A percentile compares a stretch with the other conserved stretches of the same genome.
Conservation (phyloP, 2,797 vertebrate species). For the Chromobotia macracanthus region DNA sequence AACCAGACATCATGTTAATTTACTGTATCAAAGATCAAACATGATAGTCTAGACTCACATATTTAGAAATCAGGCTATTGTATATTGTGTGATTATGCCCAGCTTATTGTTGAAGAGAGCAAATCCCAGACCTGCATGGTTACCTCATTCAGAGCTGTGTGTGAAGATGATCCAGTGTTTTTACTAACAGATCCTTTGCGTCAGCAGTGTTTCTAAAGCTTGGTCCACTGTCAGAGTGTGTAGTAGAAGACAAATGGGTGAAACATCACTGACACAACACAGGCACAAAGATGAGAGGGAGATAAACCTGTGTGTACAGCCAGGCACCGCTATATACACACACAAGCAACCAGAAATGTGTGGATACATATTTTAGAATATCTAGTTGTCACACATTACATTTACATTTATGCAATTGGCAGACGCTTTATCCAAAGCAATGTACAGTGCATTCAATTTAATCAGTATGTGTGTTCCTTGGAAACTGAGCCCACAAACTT, state of each 20-base stretch:
- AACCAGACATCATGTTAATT: neutral
- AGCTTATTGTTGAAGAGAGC: slow-evolving; percentile 2
- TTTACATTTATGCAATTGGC: too few relatives aligned
- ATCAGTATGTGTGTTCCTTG: too few relatives aligned
- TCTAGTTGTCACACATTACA: too few relatives aligned
- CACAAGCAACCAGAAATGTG: neutral
- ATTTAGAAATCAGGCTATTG: slow-evolving; percentile 15
- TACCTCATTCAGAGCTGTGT: slow-evolving; percentile 36
- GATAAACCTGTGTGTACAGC: slow-evolving; percentile 16
- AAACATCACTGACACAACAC: slow-evolving; percentile 38
- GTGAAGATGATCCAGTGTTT: slow-evolving; percentile 43
- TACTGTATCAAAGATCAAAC: slow-evolving; percentile 38
- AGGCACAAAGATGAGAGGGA: slow-evolving; percentile 9
- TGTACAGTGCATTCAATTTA: too few relatives aligned
- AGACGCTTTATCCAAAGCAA: too few relatives aligned
- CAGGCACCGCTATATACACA: slow-evolving; percentile 2
- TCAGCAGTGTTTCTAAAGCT: slow-evolving; percentile 43
- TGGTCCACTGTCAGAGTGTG: slow-evolving; percentile 5
- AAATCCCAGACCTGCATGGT: slow-evolving; percentile 19
- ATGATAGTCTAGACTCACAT: neutral
- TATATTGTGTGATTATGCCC: slow-evolving; percentile 4
- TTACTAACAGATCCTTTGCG: slow-evolving; percentile 42
- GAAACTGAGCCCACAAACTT: too few relatives aligned
- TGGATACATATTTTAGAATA: too few relatives aligned
- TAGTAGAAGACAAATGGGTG: slow-evolving; percentile 19